Base-by-base conservation (phyloP, 2,888 invertebrate genomes). In the Rhingia rostrata region DNA sequence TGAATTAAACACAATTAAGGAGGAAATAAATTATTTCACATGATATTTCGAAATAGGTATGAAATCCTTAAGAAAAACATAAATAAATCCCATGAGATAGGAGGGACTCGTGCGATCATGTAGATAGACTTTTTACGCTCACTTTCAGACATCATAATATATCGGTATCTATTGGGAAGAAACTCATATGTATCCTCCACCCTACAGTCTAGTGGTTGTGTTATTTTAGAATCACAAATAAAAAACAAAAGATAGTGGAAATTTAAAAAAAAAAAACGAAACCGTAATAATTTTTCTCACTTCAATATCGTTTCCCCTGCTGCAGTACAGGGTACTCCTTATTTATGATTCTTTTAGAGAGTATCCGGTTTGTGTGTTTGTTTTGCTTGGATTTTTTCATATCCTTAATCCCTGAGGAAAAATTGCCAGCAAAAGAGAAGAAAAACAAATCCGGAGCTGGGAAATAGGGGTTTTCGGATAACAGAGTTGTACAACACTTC, bases 401-500 rank as follows among this genome's bases (percentile, higher is more conserved):
- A 60, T 60, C 53, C 61, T 39, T 77, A 69, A 54, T 77, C 77
- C 77, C 69, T 12, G 6, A 32, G 75, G 58, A 51, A 43, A 58
- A 70, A 70, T 58, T 58, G 58, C 30, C 58, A 69, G 70, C 32
- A 63, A 30, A 63, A 47, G 63, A 73, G 54, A 30, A 73, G 33
- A 54, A 63, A 66, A 14, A 72, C 7, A 56, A 49, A 74, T 47
- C 54, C 4, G 6, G 35, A 9, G 7, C 4, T 9, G 30, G n/a
- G 22, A 9, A 47, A 9, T 9, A 47, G 41, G 9, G 22, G 47
- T 47, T 69, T 39, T 14, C 12, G 63, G 63, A 61, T 63, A 70
- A 70, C 78, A 63, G 51, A 78, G 63, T 78, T 78, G 49, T 70
- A 63, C 60, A 77, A 45, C 77, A 54, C 77, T 77, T 77, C 78